phyloP scores from a whole-genome alignment of 2,888 invertebrate genomes.

The Ophioninae sp. region DNA sequence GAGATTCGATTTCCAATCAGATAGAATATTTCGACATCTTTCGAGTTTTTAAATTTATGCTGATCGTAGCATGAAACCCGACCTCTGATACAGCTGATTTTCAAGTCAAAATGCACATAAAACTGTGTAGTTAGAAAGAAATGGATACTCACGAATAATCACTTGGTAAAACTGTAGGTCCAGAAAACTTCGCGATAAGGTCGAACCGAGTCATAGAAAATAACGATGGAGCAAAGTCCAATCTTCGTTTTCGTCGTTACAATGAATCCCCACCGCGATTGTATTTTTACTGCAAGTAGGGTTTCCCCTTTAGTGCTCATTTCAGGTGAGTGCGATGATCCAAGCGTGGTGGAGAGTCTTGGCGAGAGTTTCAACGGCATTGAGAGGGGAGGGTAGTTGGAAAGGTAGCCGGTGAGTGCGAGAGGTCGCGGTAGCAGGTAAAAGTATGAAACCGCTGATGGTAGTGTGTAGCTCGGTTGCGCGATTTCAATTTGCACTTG shows the following conservation, averaged over 20 bases:
- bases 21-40: conserved; percentile 5
- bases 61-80: too few relatives aligned
- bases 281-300: not conserved
- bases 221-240: not conserved
- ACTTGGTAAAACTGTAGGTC: too few relatives aligned
- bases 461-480: conserved; percentile 42
- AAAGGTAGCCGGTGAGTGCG: not conserved
- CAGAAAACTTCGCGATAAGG: too few relatives aligned
- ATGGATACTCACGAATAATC: too few relatives aligned
- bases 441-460: conserved; percentile 32
- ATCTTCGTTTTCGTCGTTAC: not conserved
- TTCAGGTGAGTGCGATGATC: conserved; percentile 53
- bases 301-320: conserved; percentile 20
- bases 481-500: conserved; percentile 63
- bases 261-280: conserved; percentile 8
- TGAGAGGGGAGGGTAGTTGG: conserved; percentile 16
- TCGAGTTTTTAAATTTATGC: not conserved
- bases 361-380: conserved; percentile 9
- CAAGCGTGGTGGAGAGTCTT: conserved; percentile 22
- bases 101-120: too few relatives aligned
- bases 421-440: conserved; percentile 20
- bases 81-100: too few relatives aligned
- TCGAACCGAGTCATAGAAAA: not conserved
- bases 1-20: not conserved
- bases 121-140: too few relatives aligned